Conservation (phyloP, 2,888 invertebrate species). For the Miltochrista miniata region DNA sequence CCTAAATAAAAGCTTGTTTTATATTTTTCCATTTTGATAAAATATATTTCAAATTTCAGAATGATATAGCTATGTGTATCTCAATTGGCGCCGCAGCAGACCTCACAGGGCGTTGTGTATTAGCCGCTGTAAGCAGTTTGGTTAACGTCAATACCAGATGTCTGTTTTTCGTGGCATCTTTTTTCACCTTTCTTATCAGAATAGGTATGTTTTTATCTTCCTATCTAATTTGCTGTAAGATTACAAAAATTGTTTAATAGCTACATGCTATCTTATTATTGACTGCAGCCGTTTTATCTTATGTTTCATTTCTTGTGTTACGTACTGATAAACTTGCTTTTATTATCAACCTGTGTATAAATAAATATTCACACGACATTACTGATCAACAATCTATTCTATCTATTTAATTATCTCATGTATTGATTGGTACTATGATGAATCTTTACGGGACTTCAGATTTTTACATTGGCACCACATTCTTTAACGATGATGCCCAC, state of each 20-base stretch:
- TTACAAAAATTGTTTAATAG: slow-evolving; percentile 6
- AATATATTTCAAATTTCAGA: slow-evolving; percentile 48
- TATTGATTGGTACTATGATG: no score
- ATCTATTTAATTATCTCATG: no score
- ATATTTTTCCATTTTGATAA: not conserved
- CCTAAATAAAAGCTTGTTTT: no score
- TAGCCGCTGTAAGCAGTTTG: slow-evolving; percentile 64
- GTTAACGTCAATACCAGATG: slow-evolving; percentile 61
- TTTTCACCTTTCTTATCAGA: slow-evolving; percentile 63
- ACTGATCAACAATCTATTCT: no score
- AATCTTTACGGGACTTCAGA: no score
- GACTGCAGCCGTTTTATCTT: not conserved
- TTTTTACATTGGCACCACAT: no score
- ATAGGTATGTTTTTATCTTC: slow-evolving; percentile 50
- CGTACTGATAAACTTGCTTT: no score
- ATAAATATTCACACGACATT: no score
- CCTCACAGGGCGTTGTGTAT: slow-evolving; percentile 62
- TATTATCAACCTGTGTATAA: no score
- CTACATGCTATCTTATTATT: not conserved
- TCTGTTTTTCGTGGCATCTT: slow-evolving; percentile 60
- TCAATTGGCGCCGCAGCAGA: slow-evolving; percentile 73
- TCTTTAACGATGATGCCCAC: no score
- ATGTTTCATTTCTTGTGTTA: no score
- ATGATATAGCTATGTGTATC: slow-evolving; percentile 67
- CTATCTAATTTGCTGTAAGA: slow-evolving; percentile 11